Evolutionary conservation across 2,888 invertebrate species (phyloP).

Genomic region (Uloborus plumipes): DNA sequence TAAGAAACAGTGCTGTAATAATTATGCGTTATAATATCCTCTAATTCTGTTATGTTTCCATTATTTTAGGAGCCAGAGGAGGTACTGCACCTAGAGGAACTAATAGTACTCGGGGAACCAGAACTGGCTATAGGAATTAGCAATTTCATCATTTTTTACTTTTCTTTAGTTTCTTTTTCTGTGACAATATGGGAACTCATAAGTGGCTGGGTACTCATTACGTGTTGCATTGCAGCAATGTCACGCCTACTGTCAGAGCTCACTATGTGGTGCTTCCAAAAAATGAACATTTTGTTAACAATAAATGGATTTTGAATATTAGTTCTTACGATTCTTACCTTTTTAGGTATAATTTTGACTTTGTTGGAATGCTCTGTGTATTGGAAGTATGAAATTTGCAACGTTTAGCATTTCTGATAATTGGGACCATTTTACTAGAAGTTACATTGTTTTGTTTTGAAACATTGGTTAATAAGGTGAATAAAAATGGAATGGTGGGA

Average conservation of each 20-base stretch:
- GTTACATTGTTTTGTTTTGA: no score
- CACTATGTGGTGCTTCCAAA: conserved; percentile 57
- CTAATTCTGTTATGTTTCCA: no score
- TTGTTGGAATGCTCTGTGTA: no score
- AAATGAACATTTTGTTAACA: conserved; percentile 1
- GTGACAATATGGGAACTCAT: conserved; percentile 23
- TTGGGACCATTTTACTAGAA: no score
- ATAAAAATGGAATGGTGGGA: no score
- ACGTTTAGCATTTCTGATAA: no score
- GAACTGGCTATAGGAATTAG: conserved; percentile 49
- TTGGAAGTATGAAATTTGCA: no score
- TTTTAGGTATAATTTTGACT: no score
- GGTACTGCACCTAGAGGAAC: conserved; percentile 22
- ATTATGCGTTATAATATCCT: no score
- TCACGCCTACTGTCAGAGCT: conserved; percentile 32
- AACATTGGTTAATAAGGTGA: no score
- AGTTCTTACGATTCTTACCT: no score
- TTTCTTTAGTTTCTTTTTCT: conserved; percentile 11
- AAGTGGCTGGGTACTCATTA: conserved; percentile 27
- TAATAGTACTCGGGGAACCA: conserved; percentile 30
- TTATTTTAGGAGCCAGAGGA: conserved; percentile 37
- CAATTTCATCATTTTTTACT: conserved; percentile 6
- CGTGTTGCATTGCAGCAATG: conserved; percentile 1
- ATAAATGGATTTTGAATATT: background rate
- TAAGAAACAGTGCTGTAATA: no score